These are phyloP conservation scores for Macrophya annulata DNA, from an alignment of 2,888 invertebrate genomes.

Conservation along the genomic window DNA sequence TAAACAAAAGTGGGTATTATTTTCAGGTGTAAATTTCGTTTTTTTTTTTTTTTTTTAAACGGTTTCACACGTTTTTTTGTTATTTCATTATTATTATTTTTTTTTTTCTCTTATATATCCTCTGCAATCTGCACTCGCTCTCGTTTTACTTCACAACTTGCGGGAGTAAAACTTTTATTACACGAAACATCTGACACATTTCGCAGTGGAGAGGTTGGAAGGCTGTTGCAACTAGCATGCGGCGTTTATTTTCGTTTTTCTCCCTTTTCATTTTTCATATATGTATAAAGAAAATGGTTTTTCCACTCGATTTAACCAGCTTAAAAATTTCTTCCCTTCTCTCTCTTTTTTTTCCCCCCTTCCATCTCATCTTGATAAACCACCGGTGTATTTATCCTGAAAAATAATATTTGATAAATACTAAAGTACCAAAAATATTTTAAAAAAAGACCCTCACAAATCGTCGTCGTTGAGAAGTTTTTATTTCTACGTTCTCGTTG, in stretches of 20 bases:
- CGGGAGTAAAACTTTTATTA: constrained; percentile 46
- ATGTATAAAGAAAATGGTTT: constrained; percentile 13
- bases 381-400: neutral
- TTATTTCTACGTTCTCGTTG: neutral
- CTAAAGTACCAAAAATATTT: constrained; percentile 16
- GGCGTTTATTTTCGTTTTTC: constrained; percentile 16
- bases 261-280: constrained; percentile 26
- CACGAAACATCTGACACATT: constrained; percentile 45
- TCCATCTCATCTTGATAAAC: constrained; percentile 27
- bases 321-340: constrained; percentile 11
- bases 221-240: constrained; percentile 13
- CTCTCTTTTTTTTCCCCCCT: neutral
- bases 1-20: neutral
- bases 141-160: constrained; percentile 34
- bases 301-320: constrained; percentile 33
- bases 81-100: neutral
- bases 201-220: neutral
- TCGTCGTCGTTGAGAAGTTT: constrained; percentile 22
- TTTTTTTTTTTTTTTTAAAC: constrained; percentile 14
- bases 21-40: constrained; percentile 16
- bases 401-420: constrained; percentile 31
- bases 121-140: constrained; percentile 12
- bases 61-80: neutral
- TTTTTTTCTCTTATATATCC: constrained; percentile 20
- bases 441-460: neutral